Base-by-base conservation (phyloP, 2,797 vertebrate genomes). In the Emys orbicularis region DNA sequence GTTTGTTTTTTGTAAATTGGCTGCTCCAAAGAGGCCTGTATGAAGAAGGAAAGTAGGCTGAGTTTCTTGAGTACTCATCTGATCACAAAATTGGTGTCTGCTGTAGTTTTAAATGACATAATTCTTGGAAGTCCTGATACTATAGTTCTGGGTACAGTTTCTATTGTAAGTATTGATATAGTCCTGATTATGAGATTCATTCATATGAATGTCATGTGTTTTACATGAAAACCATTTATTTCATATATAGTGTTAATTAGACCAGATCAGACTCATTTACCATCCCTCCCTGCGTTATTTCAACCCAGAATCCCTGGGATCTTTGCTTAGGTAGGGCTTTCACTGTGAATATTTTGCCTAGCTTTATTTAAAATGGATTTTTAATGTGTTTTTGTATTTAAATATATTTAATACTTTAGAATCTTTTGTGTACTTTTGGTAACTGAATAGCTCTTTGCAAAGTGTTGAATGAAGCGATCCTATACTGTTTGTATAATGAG, bases 401-500 rank as follows among this genome's bases (percentile, higher is more conserved):
- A 87, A 88, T 56, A 8, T 0, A 0, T 77, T 88, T 87, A 88
- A 77, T 65, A 82, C 65, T 89, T 96, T 61, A 93, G 80, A 94
- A 82, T 34, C 3, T 94, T 57, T 95, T 37, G 37, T n/a, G 56
- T 88, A 54, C 74, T 49, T 31, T 77, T 79, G 27, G 34, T 34
- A 90, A 34, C 5, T 0, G 0, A 88, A 72, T 13, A 65, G 6
- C 7, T 1, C 53, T 93, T 94, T 54, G 94, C 90, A 96, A 59
- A 81, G 92, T 90, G 0, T 6, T 80, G n/a, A 94, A 65, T 57
- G n/a, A 31, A 89, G 56, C 83, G 89, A 4, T n/a, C 12, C 27
- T 49, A 47, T 49, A 81, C 83, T 85, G 61, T 82, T 93, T 61
- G 25, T 61, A 87, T 94, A 90, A 90, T 94, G 86, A 90, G 90